A percentile compares a stretch with the other conserved stretches of the same genome.
These are phyloP conservation scores for Smutsia temminckii DNA, from an alignment of 2,797 vertebrate genomes.

Conservation along the genomic window DNA sequence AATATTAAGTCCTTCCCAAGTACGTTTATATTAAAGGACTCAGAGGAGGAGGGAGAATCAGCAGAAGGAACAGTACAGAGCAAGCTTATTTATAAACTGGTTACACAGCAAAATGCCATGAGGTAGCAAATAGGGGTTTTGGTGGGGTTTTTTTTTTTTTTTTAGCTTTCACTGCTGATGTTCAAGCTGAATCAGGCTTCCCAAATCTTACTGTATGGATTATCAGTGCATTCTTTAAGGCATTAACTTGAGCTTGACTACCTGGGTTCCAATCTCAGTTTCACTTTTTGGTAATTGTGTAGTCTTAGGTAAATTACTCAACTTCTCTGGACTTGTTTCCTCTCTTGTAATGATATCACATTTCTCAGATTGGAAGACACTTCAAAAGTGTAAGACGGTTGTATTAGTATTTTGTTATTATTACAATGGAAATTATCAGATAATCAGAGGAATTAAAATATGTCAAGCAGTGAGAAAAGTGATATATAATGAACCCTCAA, in stretches of 20 bases:
- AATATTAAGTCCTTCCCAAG: not conserved
- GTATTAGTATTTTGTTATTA: not conserved
- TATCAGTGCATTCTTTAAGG: not conserved
- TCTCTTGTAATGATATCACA: not conserved
- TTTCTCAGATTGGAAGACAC: not conserved
- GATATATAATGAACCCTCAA: not conserved
- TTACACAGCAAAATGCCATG: not conserved
- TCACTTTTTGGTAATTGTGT: not conserved
- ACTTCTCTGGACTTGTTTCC: not conserved
- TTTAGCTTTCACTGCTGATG: not conserved
- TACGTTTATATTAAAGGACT: not conserved
- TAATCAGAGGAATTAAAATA: not conserved
- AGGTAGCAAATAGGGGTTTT: not conserved
- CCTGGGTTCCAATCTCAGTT: not conserved
- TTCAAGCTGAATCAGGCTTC: not conserved
- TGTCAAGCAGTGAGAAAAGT: not conserved
- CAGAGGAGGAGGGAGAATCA: not conserved
- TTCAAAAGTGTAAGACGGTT: not conserved
- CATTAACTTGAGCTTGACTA: not conserved
- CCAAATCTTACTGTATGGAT: not conserved
- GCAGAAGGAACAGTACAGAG: not conserved
- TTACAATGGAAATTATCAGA: not conserved
- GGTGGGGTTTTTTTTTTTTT: not conserved
- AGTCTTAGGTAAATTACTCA: not conserved
- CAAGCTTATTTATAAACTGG: not conserved